Evolutionary conservation across 2,888 invertebrate species (phyloP).

Genomic region (Megastigmus dorsalis): DNA sequence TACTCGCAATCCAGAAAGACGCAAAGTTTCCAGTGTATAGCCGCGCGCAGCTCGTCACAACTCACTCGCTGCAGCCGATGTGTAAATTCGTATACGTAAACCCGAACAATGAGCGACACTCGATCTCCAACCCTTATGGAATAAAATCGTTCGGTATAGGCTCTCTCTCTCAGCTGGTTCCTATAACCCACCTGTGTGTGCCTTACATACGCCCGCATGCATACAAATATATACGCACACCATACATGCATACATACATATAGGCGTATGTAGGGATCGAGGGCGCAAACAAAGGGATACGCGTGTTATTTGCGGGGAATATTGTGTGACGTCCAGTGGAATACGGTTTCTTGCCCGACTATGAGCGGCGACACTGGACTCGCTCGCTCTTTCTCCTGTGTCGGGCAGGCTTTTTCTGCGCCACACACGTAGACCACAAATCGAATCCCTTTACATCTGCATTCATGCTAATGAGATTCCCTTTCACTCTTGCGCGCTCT

Average conservation of each 20-base stretch:
- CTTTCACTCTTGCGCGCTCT: no score
- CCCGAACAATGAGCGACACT: slow-evolving; percentile 45
- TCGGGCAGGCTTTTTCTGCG: not conserved
- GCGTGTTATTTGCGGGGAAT: slow-evolving; percentile 56
- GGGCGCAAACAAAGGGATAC: slow-evolving; percentile 36
- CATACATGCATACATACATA: not conserved
- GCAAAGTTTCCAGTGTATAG: slow-evolving; percentile 17
- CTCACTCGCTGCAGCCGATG: no score
- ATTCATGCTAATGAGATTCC: slow-evolving; percentile 25
- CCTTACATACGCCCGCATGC: slow-evolving; percentile 10
- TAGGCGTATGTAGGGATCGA: not conserved
- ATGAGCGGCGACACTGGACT: slow-evolving; percentile 57
- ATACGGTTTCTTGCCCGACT: slow-evolving; percentile 63
- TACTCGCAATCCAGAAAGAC: slow-evolving; percentile 13
- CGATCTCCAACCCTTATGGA: slow-evolving; percentile 51
- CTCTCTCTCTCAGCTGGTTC: not conserved
- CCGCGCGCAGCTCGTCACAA: not conserved
- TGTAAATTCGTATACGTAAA: no score
- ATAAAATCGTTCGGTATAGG: slow-evolving; percentile 40
- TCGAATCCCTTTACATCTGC: slow-evolving; percentile 34
- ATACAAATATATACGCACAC: not conserved
- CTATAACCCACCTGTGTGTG: slow-evolving; percentile 41
- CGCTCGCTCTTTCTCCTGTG: slow-evolving; percentile 17
- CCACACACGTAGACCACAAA: slow-evolving; percentile 44
- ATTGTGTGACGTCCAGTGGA: slow-evolving; percentile 66